Conservation (phyloP, 2,888 invertebrate species). For the Agrenia bidenticulata region DNA sequence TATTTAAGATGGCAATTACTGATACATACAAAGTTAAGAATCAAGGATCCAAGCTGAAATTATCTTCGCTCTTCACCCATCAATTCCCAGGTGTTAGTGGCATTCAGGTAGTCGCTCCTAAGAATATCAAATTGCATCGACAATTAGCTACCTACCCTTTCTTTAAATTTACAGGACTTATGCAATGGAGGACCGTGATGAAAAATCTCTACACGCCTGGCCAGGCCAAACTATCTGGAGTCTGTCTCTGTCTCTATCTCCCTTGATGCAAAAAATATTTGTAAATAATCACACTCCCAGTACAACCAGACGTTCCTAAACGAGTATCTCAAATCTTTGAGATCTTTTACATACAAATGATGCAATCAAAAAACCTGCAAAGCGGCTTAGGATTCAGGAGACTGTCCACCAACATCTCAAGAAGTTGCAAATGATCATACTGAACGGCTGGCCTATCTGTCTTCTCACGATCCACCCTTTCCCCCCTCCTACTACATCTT, state of each 20-base stretch:
- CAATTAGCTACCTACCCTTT: constrained; percentile 1
- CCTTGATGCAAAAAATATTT: constrained; percentile 3
- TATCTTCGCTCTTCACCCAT: constrained; percentile 8
- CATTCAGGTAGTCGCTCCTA: background rate
- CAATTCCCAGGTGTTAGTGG: constrained; percentile 1
- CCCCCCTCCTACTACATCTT: no score
- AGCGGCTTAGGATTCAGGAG: background rate
- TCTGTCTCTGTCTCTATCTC: background rate
- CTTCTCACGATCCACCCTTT: no score
- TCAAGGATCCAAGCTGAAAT: background rate
- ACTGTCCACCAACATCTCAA: background rate
- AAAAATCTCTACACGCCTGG: background rate
- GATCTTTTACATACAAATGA: no score
- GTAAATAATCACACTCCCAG: constrained; percentile 2
- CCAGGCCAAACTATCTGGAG: background rate
- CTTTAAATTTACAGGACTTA: background rate
- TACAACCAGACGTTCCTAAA: background rate
- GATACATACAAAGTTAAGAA: constrained; percentile 13
- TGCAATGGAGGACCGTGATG: background rate
- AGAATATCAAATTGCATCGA: constrained; percentile 1
- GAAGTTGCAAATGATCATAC: no score
- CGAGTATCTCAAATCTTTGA: background rate
- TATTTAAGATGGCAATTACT: constrained; percentile 10
- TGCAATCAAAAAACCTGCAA: background rate
- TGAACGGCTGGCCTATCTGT: no score